Base-by-base conservation (phyloP, 30 jellyfish, hydroid and myxozoan genomes). In the Rhopilema esculentum region DNA sequence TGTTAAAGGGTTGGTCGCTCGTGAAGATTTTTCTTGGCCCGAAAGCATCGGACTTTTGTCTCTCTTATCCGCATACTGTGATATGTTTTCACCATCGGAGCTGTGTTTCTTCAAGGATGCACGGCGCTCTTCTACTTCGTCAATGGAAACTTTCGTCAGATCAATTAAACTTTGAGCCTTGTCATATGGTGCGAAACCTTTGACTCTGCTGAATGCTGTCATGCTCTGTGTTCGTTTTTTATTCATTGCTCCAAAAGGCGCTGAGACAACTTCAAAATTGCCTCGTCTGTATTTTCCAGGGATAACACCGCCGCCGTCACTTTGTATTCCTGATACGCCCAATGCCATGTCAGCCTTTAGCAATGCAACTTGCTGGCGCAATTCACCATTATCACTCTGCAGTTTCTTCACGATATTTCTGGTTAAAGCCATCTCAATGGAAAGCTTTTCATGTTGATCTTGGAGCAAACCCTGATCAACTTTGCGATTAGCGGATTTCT, bases 281-380 rank as follows among this genome's bases (percentile, higher is more conserved):
- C 95, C 95, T 67, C 95, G 50, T 53, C 83, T 67, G 49, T 87
- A 87, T 31, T 76, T 87, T 28, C 95, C 95, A 66, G 87, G 87
- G 40, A 87, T 87, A 12, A 77, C 77, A n/a, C 90, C 90, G 23
- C 92, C 82, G 21, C 82, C 89, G 22, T 85, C 94, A 4, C 64
- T 62, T 21, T 75, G 83, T 77, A 29, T 57, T 30, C 26, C 88
- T 26, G 50, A 87, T 0, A 26, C 63, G 27, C 94, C 84, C 50
- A 85, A 22, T 18, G 94, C 94, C 21, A 85, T 85, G 27, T 85
- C 86, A 0, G 94, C 84, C 28, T 85, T 85, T 69, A 85, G 84
- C 76, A 51, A 69, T 16, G 88, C 75, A 18, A 85, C 67, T 49
- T 85, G 88, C 65, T 74, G 94, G 20, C 94, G 75, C 12, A 85